Percentiles rank a stretch among this genome's conserved stretches.
Evolutionary conservation across 92 coral and sea anemone species (phyloP).

Genomic region (Blastomussa wellsi): DNA sequence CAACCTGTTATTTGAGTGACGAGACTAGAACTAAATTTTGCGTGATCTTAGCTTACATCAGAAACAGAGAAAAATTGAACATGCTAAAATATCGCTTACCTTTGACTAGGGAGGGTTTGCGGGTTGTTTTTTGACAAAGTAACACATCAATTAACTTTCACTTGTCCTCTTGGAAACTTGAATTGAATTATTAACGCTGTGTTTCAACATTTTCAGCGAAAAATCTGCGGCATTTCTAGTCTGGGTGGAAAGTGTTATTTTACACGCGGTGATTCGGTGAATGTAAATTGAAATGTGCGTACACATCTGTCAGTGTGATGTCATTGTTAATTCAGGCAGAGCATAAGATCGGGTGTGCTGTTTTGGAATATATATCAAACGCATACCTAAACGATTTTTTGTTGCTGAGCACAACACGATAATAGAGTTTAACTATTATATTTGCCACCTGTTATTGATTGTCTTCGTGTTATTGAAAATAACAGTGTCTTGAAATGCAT

Average conservation of each 20-base stretch:
- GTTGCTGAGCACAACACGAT: background rate
- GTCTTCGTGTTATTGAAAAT: background rate
- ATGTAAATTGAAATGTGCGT: background rate
- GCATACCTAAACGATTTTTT: background rate
- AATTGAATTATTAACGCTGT: too few relatives aligned
- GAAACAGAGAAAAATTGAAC: background rate
- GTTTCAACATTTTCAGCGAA: background rate
- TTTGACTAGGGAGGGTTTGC: background rate
- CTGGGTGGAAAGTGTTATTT: background rate
- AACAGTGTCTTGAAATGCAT: too few relatives aligned
- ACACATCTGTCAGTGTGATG: background rate
- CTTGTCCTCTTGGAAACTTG: background rate
- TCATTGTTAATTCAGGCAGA: constrained; percentile 1
- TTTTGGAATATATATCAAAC: background rate
- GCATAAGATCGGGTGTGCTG: constrained; percentile 1
- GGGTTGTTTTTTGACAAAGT: background rate
- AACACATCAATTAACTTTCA: background rate
- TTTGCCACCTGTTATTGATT: background rate
- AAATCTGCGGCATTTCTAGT: background rate
- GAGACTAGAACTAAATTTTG: background rate
- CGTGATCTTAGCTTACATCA: background rate
- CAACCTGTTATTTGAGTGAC: background rate
- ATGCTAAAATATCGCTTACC: constrained; percentile 5
- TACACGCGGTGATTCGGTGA: background rate
- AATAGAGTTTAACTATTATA: background rate